Percentiles rank a stretch among this genome's conserved stretches.
Conservation (phyloP, 1,140 invertebrate genomes). For the Archegozetes longisetosus region DNA sequence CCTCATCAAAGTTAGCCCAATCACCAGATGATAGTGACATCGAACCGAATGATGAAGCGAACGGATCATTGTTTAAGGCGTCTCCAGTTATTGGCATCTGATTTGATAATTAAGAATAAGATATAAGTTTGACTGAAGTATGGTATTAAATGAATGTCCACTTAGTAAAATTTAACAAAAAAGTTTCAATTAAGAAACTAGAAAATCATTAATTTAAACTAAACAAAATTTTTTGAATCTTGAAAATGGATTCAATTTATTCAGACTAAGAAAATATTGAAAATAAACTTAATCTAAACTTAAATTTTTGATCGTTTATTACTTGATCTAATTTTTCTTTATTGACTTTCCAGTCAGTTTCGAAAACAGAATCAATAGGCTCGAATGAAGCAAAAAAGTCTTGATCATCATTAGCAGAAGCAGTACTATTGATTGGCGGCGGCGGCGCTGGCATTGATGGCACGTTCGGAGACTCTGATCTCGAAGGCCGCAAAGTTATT, state of each 20-base stretch:
- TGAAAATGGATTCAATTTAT: too few species aligned
- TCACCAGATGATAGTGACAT: neutral
- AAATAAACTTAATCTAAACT: too few species aligned
- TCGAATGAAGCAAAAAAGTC: neutral
- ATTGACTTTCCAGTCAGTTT: neutral
- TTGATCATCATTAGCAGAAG: neutral
- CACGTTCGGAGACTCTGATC: neutral
- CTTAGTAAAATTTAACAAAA: too few species aligned
- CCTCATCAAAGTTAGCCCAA: constrained; percentile 12
- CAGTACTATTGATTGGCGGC: neutral
- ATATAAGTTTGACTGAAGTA: too few species aligned
- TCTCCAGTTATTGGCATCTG: neutral
- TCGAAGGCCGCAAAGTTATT: neutral
- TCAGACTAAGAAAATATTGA: too few species aligned
- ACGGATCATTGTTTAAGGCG: neutral
- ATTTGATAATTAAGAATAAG: neutral
- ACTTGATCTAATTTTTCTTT: neutral
- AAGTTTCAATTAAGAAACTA: too few species aligned
- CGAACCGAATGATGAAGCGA: neutral
- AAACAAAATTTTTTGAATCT: too few species aligned
- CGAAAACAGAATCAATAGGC: neutral
- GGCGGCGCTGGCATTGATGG: neutral
- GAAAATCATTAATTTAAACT: too few species aligned
- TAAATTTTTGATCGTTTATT: too few species aligned
- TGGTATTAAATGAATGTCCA: too few species aligned